These are phyloP conservation scores for Leuciscus idus DNA, from an alignment of 2,113 vertebrate genomes.

Conservation along the genomic window DNA sequence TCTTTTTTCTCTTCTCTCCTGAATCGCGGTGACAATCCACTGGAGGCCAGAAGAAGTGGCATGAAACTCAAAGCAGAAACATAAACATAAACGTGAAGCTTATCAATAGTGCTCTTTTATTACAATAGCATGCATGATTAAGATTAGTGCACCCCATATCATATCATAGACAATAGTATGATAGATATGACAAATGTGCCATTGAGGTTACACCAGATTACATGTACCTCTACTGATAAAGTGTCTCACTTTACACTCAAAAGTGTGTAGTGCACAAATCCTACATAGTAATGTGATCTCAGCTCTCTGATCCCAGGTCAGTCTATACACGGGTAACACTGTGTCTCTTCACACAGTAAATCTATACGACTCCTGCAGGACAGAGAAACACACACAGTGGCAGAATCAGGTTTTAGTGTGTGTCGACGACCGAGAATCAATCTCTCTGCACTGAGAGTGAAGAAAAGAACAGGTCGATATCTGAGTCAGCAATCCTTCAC, in stretches of 20 bases:
- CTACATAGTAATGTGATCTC: neutral
- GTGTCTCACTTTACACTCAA: neutral
- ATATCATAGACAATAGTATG: neutral
- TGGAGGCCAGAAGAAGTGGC: too few species aligned
- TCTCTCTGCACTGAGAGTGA: neutral
- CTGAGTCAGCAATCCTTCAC: constrained; percentile 4
- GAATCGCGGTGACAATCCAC: too few species aligned
- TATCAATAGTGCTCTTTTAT: too few species aligned
- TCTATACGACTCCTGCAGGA: neutral
- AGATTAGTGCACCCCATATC: neutral
- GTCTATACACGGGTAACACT: neutral
- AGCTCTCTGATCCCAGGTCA: neutral
- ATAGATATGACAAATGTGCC: neutral
- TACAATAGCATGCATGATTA: neutral
- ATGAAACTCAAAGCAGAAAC: too few species aligned
- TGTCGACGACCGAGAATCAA: constrained; percentile 27
- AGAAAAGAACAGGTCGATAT: constrained; percentile 38
- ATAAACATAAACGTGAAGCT: too few species aligned
- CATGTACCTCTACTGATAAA: neutral
- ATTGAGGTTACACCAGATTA: neutral
- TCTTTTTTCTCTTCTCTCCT: neutral
- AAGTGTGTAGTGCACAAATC: neutral
- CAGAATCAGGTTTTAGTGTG: neutral
- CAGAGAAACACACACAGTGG: neutral
- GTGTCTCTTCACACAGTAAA: neutral